These are phyloP conservation scores for Syrista parreyssii DNA, from an alignment of 2,888 invertebrate species.

Conservation along the genomic window DNA sequence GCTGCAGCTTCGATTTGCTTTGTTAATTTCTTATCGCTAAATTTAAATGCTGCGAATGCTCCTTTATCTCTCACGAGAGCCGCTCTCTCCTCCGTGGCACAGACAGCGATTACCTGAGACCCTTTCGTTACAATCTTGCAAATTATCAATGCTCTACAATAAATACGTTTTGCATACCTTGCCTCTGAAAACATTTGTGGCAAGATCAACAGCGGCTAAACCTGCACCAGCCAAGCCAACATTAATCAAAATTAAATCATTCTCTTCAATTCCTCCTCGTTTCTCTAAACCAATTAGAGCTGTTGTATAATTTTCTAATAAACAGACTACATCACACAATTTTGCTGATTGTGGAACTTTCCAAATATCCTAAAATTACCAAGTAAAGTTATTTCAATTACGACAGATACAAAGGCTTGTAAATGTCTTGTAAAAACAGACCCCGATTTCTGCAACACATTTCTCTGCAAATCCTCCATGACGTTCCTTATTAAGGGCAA, in stretches of 20 bases:
- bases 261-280: conserved; percentile 67
- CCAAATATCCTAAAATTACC: conserved; percentile 71
- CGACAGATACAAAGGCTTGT: conserved; percentile 69
- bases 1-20: conserved; percentile 71
- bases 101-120: conserved; percentile 76
- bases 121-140: neutral
- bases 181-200: conserved; percentile 75
- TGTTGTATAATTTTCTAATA: conserved; percentile 73
- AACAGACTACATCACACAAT: conserved; percentile 70
- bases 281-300: conserved; percentile 74
- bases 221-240: conserved; percentile 75
- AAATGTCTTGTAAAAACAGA: conserved; percentile 69
- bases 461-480: conserved; percentile 74
- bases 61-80: conserved; percentile 72
- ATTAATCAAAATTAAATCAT: conserved; percentile 73
- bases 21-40: conserved; percentile 68
- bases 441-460: conserved; percentile 67
- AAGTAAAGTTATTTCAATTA: conserved; percentile 47
- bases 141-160: neutral
- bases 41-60: conserved; percentile 74
- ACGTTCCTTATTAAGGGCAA: conserved; percentile 69
- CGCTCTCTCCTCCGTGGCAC: conserved; percentile 72
- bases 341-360: conserved; percentile 69
- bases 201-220: conserved; percentile 77
- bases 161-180: conserved; percentile 64